Evolutionary conservation across 2,888 invertebrate genomes (phyloP).

Genomic region (Germaria angustata): DNA sequence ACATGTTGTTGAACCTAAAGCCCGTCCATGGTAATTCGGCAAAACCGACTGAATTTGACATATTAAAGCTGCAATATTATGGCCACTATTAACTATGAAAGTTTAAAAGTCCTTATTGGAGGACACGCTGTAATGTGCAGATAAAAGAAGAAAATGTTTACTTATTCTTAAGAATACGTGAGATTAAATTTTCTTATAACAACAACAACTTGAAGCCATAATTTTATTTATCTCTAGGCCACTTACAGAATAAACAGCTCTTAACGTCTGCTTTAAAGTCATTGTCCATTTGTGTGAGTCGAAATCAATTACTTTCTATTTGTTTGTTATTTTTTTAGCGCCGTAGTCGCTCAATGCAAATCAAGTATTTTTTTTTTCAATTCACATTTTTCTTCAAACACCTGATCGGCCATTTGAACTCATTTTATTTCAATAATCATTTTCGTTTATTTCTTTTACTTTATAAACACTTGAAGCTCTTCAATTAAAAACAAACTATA

Average conservation of each 20-base stretch:
- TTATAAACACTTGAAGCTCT: slow-evolving; percentile 14
- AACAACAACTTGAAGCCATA: too few relatives aligned
- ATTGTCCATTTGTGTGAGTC: not conserved
- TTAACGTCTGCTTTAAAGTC: not conserved
- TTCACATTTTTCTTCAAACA: not conserved
- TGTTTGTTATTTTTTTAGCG: not conserved
- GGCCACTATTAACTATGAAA: too few relatives aligned
- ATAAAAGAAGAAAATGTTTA: too few relatives aligned
- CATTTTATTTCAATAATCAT: slow-evolving; percentile 1
- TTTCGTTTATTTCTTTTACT: not conserved
- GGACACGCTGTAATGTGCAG: too few relatives aligned
- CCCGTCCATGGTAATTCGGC: too few relatives aligned
- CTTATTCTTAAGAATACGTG: too few relatives aligned
- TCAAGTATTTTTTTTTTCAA: not conserved
- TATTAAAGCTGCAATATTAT: too few relatives aligned
- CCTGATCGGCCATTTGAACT: slow-evolving; percentile 6
- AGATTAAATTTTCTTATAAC: too few relatives aligned
- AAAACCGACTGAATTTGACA: too few relatives aligned
- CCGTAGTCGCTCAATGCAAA: not conserved
- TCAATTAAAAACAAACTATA: not conserved
- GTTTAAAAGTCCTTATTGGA: too few relatives aligned
- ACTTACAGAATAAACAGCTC: not conserved
- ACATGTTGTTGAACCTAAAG: too few relatives aligned
- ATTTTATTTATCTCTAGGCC: too few relatives aligned
- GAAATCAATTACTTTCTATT: slow-evolving; percentile 7